Conservation (phyloP, 2,797 vertebrate species). For the Hyperoplus lanceolatus region DNA sequence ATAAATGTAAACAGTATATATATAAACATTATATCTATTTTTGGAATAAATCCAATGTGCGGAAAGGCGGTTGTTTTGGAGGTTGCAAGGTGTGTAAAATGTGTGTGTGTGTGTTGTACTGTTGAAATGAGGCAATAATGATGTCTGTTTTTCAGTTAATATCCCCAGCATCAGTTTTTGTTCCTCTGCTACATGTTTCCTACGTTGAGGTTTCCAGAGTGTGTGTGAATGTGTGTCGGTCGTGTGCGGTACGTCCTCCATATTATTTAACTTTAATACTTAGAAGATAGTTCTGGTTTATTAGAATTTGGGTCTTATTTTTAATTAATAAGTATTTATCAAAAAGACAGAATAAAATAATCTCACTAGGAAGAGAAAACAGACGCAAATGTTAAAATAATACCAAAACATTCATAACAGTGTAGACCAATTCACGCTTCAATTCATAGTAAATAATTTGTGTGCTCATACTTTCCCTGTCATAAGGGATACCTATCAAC, state of each 20-base stretch:
- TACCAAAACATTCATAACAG: background rate
- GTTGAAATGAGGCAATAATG: conserved; percentile 86
- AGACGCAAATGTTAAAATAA: background rate
- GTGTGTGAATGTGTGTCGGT: conserved; percentile 39
- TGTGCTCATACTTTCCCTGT: background rate
- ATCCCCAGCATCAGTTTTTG: conserved; percentile 81
- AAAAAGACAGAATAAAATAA: background rate
- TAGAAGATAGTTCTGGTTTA: conserved; percentile 42
- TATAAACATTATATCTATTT: conserved; percentile 87
- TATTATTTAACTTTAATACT: conserved; percentile 30
- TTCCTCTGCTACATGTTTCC: conserved; percentile 71
- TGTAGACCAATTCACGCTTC: background rate
- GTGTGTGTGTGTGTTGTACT: conserved; percentile 70
- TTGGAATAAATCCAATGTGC: conserved; percentile 81
- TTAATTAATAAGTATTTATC: conserved; percentile 1
- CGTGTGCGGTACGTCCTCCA: conserved; percentile 55
- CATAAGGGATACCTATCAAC: background rate
- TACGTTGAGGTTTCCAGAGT: conserved; percentile 33
- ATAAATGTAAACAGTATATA: conserved; percentile 86
- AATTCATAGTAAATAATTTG: background rate
- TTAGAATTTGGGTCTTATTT: conserved; percentile 24
- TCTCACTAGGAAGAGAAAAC: background rate
- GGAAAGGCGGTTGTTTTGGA: conserved; percentile 73
- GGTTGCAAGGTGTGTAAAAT: conserved; percentile 69
- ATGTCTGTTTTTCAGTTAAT: conserved; percentile 74